Base-by-base conservation (phyloP, 2,113 vertebrate genomes). In the Salvelinus namaycush region DNA sequence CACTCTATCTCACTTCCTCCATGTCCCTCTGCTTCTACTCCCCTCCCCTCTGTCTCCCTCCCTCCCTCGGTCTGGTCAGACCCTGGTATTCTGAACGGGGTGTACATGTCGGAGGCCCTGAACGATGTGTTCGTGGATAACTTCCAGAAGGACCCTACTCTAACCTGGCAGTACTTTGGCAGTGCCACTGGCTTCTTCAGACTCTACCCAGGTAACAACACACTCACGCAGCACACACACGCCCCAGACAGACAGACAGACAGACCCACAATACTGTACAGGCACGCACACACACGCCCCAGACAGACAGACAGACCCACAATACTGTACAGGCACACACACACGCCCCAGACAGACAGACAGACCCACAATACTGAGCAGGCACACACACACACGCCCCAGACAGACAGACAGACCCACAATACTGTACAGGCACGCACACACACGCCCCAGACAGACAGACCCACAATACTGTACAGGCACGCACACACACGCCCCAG, bases 81-180 rank as follows among this genome's bases (percentile, higher is more conserved):
- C 76, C 94, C 96, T 20, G 93, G 89, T 62, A 97, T 99, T 81
- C 84, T 99, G 60, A 99, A 99, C 1, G 97, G 97, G 0, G 95
- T 94, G 69, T 99, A 96, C 78, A 97, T 98, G 97, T 98, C 97
- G 1, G 97, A 99, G 90, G 96, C 95, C 44, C 88, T 99, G 83
- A 97, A 99, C 62, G 89, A 96, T 0, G 76, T 99, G 68, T 99
- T 99, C 72, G 92, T 96, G 68, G 94, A 96, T 49, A 99, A 99
- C 90, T 99, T 97, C 49, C 92, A 94, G 85, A 94, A 94, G 85
- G 97, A 99, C 79, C 96, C 97, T 0, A 99, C 97, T 0, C 89
- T 99, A 75, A 99, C 96, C 31, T 99, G 97, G 97, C 97, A 99
- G 76, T 99, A 98, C 86, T 99, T 98, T 49, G 97, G 97, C 85